Evolutionary conservation across 2,113 vertebrate species (phyloP), one percentile per base, ranked within the genome.

Genomic region (Phrynosoma blainvillii): DNA sequence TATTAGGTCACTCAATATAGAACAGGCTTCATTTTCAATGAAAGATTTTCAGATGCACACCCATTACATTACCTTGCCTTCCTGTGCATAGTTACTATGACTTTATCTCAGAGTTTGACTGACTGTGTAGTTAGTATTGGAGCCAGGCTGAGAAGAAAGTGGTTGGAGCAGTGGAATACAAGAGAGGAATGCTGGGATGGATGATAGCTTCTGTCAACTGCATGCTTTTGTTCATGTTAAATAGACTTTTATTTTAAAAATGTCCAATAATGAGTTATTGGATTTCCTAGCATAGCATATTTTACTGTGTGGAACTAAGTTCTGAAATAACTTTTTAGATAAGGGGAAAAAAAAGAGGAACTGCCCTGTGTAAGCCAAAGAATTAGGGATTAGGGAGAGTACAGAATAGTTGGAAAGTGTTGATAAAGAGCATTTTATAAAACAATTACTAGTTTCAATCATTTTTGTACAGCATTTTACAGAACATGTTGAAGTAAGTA

Each of bases 391-490:
- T 68, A 78, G 74, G 42, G 40, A 56, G 54, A 25, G 18, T 68
- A n/a, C 18, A 14, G 16, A 54, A 86, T 52, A 79, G 18, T 68
- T 52, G 16, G 27, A 21, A 32, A 78, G 68, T 23, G 5, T 23
- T 52, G 59, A 68, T 78, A 68, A 86, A 27, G 12, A 54, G 23
- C 11, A 23, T 52, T 8, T 52, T 52, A 47, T 54, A 14, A 52
- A 79, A 70, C 27, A 68, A 68, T 79, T 86, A 40, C 59, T 23
- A 86, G 59, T 66, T 79, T 30, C 16, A 84, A 42, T 32, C 52
- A 20, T 65, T 90, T 52, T 75, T 66, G 6, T 79, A 90, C 89
- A 89, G 65, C 20, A 11, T 86, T 87, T 90, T 87, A 36, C 86
- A 54, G 16, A 62, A 86, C 66, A 70, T 88, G 10, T 27, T 90